Conservation (phyloP, 1,140 invertebrate genomes). For the Halyomorpha halys region DNA sequence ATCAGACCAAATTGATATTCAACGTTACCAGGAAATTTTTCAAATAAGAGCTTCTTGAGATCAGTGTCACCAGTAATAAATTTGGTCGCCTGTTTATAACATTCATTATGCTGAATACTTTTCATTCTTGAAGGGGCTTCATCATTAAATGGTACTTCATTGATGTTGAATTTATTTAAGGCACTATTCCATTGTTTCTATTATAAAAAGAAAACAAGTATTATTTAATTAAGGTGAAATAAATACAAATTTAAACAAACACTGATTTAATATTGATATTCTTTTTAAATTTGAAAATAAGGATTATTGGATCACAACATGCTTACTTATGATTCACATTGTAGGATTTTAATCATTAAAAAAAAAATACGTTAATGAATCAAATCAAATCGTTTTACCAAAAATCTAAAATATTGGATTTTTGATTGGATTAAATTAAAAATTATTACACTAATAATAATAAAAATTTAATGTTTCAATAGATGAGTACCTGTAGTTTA, state of each 20-base stretch:
- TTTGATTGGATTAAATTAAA: too few relatives aligned
- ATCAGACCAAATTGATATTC: slow-evolving; percentile 29
- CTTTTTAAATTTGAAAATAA: too few relatives aligned
- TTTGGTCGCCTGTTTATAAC: slow-evolving; percentile 24
- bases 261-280: not conserved
- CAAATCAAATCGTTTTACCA: too few relatives aligned
- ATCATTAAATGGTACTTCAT: slow-evolving; percentile 26
- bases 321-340: too few relatives aligned
- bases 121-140: slow-evolving; percentile 18
- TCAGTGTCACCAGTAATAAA: slow-evolving; percentile 37
- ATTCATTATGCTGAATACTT: slow-evolving; percentile 8
- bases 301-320: too few relatives aligned
- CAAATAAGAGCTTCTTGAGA: slow-evolving; percentile 39
- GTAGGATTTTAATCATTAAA: too few relatives aligned
- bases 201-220: not conserved
- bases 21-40: slow-evolving; percentile 36
- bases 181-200: not conserved
- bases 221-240: too few relatives aligned
- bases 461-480: not conserved
- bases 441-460: too few relatives aligned
- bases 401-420: too few relatives aligned
- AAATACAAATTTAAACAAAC: not conserved
- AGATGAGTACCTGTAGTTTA: slow-evolving; percentile 41
- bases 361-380: too few relatives aligned
- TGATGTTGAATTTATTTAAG: slow-evolving; percentile 23